Evolutionary conservation across 2,888 invertebrate species (phyloP).

Genomic region (Rhingia rostrata): DNA sequence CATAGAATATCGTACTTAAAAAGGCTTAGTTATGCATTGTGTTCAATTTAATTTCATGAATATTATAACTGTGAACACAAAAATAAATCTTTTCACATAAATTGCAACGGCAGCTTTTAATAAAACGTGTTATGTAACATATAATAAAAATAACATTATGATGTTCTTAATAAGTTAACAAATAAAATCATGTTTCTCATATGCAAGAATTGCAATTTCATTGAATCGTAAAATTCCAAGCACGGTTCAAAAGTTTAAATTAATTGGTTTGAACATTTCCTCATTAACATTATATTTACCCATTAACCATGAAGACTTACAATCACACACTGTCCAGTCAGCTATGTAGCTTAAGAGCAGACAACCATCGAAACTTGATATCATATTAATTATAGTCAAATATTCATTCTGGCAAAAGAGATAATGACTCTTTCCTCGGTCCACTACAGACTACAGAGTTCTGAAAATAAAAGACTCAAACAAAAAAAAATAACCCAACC

Average conservation of each 20-base stretch:
- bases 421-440: slow-evolving; percentile 37
- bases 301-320: slow-evolving; percentile 7
- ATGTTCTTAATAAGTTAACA: slow-evolving; percentile 26
- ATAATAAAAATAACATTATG: neutral
- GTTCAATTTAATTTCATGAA: too few relatives aligned
- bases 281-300: slow-evolving; percentile 52
- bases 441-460: neutral
- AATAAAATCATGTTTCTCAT: slow-evolving; percentile 23
- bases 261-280: slow-evolving; percentile 59
- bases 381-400: slow-evolving; percentile 68
- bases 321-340: neutral
- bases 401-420: slow-evolving; percentile 54
- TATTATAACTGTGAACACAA: too few relatives aligned
- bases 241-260: slow-evolving; percentile 45
- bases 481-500: too few relatives aligned
- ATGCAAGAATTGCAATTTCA: slow-evolving; percentile 1
- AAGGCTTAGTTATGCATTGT: too few relatives aligned
- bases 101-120: too few relatives aligned
- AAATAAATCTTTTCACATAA: too few relatives aligned
- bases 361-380: slow-evolving; percentile 41
- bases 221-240: slow-evolving; percentile 25
- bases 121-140: too few relatives aligned
- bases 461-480: too few relatives aligned
- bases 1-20: too few relatives aligned
- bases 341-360: slow-evolving; percentile 20